Evolutionary conservation across 2,113 vertebrate genomes (phyloP).

Genomic region (Actinemys pallida): DNA sequence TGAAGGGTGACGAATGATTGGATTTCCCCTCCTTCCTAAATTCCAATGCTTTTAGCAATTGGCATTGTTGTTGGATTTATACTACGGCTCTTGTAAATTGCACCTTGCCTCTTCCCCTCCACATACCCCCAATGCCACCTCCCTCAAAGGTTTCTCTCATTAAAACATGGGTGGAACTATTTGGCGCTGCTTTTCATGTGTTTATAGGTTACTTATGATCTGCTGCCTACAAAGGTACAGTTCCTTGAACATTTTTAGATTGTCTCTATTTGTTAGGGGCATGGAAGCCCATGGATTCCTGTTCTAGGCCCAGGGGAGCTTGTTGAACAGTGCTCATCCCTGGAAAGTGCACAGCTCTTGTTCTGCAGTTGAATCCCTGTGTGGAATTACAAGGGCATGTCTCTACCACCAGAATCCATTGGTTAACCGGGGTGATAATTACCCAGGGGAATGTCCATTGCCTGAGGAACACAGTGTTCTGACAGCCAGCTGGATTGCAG

Average conservation of each 20-base stretch:
- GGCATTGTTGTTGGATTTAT: constrained; percentile 41
- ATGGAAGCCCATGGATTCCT: constrained; percentile 44
- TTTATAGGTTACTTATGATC: constrained; percentile 37
- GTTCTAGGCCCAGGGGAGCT: constrained; percentile 27
- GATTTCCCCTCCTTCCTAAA: constrained; percentile 18
- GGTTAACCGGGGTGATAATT: neutral
- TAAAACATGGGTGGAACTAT: constrained; percentile 50
- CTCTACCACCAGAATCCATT: neutral
- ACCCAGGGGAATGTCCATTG: neutral
- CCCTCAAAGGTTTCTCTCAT: constrained; percentile 46
- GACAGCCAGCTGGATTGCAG: neutral
- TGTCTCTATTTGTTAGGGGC: constrained; percentile 51
- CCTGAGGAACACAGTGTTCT: fast-evolving
- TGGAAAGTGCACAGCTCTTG: constrained; percentile 12
- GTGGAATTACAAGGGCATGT: neutral
- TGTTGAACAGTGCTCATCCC: constrained; percentile 16
- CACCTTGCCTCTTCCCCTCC: constrained; percentile 14
- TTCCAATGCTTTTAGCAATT: constrained; percentile 23
- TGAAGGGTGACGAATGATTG: neutral
- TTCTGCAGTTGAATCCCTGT: constrained; percentile 32
- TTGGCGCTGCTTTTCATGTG: constrained; percentile 48
- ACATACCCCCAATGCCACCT: neutral
- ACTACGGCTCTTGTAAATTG: constrained; percentile 23
- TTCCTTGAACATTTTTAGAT: constrained; percentile 36
- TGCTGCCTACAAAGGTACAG: neutral